These are phyloP conservation scores for Mugil cephalus DNA, from an alignment of 2,113 vertebrate species.

Conservation along the genomic window DNA sequence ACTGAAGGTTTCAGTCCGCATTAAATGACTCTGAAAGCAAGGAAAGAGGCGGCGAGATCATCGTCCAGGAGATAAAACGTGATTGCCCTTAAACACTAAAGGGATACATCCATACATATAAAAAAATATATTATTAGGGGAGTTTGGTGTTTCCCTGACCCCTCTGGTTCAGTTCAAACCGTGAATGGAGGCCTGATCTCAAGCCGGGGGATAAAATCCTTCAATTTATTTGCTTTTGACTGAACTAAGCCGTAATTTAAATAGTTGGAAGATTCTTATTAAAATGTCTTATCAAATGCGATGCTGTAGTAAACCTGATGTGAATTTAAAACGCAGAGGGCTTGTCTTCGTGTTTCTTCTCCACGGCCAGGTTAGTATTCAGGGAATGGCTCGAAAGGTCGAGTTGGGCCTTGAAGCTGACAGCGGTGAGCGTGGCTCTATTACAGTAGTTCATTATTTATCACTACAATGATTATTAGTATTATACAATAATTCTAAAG, in stretches of 20 bases:
- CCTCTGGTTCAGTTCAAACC: not conserved
- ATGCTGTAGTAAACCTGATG: not conserved
- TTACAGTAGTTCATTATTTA: no score
- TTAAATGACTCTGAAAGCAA: no score
- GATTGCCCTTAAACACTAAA: no score
- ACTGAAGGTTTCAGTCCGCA: no score
- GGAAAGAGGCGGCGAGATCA: no score
- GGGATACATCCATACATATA: no score
- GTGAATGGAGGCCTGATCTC: constrained; percentile 1
- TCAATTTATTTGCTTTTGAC: not conserved
- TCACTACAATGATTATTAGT: no score
- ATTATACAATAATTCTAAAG: no score
- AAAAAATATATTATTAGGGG: no score
- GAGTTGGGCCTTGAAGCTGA: not conserved
- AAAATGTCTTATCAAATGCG: not conserved
- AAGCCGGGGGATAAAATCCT: not conserved
- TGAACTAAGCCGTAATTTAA: not conserved
- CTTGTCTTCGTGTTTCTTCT: not conserved
- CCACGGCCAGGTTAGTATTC: not conserved
- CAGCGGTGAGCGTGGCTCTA: no score
- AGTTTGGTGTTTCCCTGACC: not conserved
- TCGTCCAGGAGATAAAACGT: no score
- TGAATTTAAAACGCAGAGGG: not conserved
- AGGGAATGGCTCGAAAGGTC: not conserved
- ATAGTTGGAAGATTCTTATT: not conserved